phyloP scores from a whole-genome alignment of 2,113 vertebrate genomes.

The Hemicordylus capensis region DNA sequence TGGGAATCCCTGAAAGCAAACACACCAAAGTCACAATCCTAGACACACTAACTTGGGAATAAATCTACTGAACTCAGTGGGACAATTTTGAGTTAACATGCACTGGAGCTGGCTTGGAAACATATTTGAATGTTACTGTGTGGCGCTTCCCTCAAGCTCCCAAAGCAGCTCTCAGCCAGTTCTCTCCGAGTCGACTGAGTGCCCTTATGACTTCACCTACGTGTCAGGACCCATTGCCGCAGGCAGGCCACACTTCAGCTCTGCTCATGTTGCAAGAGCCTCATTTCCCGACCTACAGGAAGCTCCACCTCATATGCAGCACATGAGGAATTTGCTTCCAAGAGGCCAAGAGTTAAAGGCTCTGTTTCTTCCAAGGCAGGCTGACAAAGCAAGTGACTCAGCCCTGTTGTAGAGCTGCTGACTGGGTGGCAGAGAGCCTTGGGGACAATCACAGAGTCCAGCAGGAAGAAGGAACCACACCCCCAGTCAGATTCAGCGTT shows the following conservation, averaged over 20 bases:
- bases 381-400: background rate
- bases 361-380: slow-evolving; percentile 15
- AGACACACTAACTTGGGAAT: background rate
- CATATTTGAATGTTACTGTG: background rate
- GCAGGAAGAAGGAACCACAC: slow-evolving; percentile 38
- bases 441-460: slow-evolving; percentile 42
- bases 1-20: background rate
- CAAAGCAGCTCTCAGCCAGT: background rate
- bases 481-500: background rate
- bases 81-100: background rate
- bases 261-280: slow-evolving; percentile 24
- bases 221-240: slow-evolving; percentile 12
- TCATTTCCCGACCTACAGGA: slow-evolving; percentile 41
- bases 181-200: background rate
- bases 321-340: slow-evolving; percentile 52
- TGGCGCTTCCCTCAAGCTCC: background rate
- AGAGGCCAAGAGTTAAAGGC: slow-evolving; percentile 39
- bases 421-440: slow-evolving; percentile 22
- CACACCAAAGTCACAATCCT: background rate
- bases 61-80: background rate
- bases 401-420: slow-evolving; percentile 24
- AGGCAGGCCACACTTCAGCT: background rate
- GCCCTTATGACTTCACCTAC: slow-evolving; percentile 26
- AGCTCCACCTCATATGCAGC: slow-evolving; percentile 63
- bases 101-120: background rate